These are phyloP conservation scores for Zaprionus lachaisei DNA, from an alignment of 1,140 invertebrate genomes.

Conservation along the genomic window DNA sequence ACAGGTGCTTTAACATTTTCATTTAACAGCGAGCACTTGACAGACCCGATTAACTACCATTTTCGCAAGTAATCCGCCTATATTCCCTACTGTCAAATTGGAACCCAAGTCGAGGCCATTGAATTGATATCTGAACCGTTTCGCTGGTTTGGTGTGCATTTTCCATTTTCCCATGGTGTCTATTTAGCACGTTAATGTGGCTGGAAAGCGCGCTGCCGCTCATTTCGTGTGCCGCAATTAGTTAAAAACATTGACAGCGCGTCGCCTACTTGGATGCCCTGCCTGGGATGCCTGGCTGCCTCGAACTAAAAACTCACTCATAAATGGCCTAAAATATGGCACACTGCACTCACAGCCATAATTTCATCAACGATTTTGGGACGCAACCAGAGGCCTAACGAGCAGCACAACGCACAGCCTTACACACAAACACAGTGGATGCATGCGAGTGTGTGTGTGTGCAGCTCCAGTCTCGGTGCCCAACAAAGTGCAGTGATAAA, in stretches of 20 bases:
- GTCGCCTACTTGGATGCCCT: constrained; percentile 25
- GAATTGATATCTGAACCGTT: not conserved
- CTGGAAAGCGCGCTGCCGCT: not conserved
- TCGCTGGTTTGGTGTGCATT: not conserved
- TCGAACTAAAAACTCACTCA: constrained; percentile 44
- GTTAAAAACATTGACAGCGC: constrained; percentile 37
- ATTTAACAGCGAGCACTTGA: not conserved
- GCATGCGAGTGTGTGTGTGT: not conserved
- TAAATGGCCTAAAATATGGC: constrained; percentile 78
- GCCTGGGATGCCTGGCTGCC: not conserved
- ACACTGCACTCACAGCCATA: constrained; percentile 61
- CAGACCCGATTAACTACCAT: not conserved
- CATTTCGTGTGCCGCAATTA: constrained; percentile 51
- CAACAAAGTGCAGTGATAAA: constrained; percentile 81
- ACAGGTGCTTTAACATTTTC: no score
- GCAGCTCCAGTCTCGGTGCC: constrained; percentile 24
- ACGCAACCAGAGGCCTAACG: constrained; percentile 32
- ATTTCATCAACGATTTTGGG: constrained; percentile 70
- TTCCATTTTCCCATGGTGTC: constrained; percentile 17
- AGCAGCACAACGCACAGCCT: not conserved
- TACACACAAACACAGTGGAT: not conserved
- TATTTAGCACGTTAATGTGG: constrained; percentile 22
- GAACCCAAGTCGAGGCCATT: not conserved
- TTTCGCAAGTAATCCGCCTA: not conserved
- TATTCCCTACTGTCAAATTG: not conserved